A percentile compares a stretch with the other conserved stretches of the same genome.
These are phyloP conservation scores for Lanistes nyassanus DNA, from an alignment of 1,140 invertebrate genomes.

Conservation along the genomic window DNA sequence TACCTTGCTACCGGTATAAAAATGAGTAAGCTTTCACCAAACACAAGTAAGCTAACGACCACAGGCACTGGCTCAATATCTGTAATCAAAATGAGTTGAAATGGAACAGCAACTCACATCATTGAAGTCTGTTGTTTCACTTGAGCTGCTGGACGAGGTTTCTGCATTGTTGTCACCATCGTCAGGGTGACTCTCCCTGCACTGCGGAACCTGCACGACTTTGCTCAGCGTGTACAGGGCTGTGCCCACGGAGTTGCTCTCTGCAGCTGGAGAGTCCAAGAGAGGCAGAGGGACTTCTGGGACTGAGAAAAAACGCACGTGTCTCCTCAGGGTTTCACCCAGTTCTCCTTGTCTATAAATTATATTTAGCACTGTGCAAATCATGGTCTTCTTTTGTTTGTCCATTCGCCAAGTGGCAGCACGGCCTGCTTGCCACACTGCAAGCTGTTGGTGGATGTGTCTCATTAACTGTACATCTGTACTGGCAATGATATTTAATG, in stretches of 20 bases:
- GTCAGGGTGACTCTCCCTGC: neutral
- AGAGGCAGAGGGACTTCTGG: slow-evolving; percentile 13
- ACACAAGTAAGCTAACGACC: no score
- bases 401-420: no score
- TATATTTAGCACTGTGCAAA: neutral
- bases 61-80: no score
- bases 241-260: slow-evolving; percentile 2
- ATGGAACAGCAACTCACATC: slow-evolving; percentile 26
- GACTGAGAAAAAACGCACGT: slow-evolving; percentile 6
- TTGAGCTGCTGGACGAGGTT: slow-evolving; percentile 1
- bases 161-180: slow-evolving; percentile 12
- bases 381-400: neutral
- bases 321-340: neutral
- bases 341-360: neutral
- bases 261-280: slow-evolving; percentile 12
- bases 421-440: no score
- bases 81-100: no score
- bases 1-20: no score
- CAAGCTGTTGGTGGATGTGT: no score
- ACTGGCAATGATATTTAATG: no score
- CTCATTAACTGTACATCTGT: no score
- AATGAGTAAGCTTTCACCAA: no score
- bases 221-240: slow-evolving; percentile 11
- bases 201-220: neutral
- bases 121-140: slow-evolving; percentile 25